Conservation (phyloP, 64 coral and sea anemone species). For the Acropora tenuis region DNA sequence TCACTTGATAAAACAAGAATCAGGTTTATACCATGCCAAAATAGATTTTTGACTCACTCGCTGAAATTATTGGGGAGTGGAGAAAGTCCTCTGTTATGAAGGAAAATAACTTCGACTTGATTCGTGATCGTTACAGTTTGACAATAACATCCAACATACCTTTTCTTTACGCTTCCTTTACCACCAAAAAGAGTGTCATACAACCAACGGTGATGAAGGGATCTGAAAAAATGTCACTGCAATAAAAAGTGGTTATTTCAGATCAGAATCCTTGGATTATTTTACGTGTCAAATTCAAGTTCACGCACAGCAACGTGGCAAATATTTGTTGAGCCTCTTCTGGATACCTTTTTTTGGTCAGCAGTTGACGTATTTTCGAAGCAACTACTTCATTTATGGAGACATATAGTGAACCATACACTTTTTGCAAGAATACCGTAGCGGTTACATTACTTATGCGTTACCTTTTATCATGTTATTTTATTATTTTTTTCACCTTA, state of each 20-base stretch:
- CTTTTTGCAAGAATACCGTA: no score
- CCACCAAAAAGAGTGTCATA: not conserved
- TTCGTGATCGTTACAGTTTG: not conserved
- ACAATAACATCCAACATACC: not conserved
- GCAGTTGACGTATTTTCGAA: not conserved
- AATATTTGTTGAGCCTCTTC: conserved; percentile 14
- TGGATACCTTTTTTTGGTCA: not conserved
- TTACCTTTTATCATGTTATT: no score
- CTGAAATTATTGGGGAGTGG: not conserved
- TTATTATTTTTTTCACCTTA: no score
- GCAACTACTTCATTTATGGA: not conserved
- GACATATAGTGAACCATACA: not conserved
- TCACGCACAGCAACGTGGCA: conserved; percentile 46
- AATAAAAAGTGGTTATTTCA: not conserved
- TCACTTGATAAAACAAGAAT: not conserved
- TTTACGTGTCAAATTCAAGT: conserved; percentile 24
- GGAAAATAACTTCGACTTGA: not conserved
- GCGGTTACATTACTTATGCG: no score
- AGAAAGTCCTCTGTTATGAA: not conserved
- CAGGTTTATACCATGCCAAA: not conserved
- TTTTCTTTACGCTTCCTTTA: not conserved
- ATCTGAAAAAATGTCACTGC: not conserved
- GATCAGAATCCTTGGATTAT: conserved; percentile 5
- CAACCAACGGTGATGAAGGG: not conserved
- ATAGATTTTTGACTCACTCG: not conserved